phyloP scores from a whole-genome alignment of 2,888 invertebrate species.

The Spilosoma lubricipeda region DNA sequence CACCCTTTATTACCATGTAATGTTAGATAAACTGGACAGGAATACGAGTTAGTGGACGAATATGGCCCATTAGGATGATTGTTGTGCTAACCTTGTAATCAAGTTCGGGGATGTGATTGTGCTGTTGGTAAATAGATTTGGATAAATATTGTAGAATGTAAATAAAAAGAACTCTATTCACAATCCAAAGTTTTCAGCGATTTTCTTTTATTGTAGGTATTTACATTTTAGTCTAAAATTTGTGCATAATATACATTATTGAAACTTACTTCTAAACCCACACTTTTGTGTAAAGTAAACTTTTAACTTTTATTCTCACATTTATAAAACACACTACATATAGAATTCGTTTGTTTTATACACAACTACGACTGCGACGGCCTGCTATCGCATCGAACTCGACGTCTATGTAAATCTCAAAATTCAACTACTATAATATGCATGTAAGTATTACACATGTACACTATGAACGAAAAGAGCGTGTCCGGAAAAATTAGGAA shows the following conservation, averaged over 20 bases:
- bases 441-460: too few species aligned
- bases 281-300: not conserved
- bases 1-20: conserved; percentile 68
- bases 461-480: too few species aligned
- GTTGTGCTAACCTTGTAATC: conserved; percentile 32
- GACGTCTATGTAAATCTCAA: too few species aligned
- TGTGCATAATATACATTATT: not conserved
- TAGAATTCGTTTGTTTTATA: too few species aligned
- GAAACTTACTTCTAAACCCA: not conserved
- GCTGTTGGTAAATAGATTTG: conserved; percentile 19
- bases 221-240: not conserved
- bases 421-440: too few species aligned
- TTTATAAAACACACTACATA: too few species aligned
- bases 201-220: too few species aligned
- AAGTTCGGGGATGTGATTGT: conserved; percentile 27
- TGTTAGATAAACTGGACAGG: conserved; percentile 58
- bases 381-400: too few species aligned
- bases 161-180: not conserved
- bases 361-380: too few species aligned
- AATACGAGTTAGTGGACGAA: conserved; percentile 52
- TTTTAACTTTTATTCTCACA: not conserved
- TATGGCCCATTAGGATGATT: conserved; percentile 50
- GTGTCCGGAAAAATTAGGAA: too few species aligned
- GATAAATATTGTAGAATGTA: not conserved
- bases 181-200: too few species aligned